Percentiles rank a stretch among this genome's conserved stretches.
phyloP scores from a whole-genome alignment of 2,888 invertebrate genomes.

The Isoperla grammatica region DNA sequence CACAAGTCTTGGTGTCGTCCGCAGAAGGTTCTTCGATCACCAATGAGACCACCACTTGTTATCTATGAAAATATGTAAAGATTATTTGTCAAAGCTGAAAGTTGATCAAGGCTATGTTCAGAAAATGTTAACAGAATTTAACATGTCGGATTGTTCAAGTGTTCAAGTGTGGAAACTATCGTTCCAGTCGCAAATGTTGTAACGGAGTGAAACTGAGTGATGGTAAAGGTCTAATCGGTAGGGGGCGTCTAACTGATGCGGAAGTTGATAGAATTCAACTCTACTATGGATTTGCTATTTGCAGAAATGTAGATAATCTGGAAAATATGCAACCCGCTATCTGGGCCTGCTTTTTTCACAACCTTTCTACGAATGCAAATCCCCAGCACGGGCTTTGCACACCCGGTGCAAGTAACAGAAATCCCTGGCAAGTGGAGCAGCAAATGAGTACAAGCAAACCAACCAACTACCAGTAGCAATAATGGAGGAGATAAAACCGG shows the following conservation, averaged over 20 bases:
- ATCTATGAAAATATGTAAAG: too few relatives aligned
- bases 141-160: too few relatives aligned
- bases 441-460: slow-evolving; percentile 17
- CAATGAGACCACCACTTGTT: too few relatives aligned
- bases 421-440: neutral
- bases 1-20: too few relatives aligned
- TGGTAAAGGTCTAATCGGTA: neutral
- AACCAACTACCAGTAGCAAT: slow-evolving; percentile 16
- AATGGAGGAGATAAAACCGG: slow-evolving; percentile 23
- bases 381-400: slow-evolving; percentile 19
- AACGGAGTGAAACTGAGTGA: too few relatives aligned
- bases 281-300: neutral
- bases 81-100: too few relatives aligned
- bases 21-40: too few relatives aligned
- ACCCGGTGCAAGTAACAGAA: slow-evolving; percentile 19
- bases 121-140: too few relatives aligned
- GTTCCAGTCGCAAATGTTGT: too few relatives aligned
- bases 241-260: neutral
- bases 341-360: slow-evolving; percentile 22
- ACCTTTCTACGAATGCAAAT: slow-evolving; percentile 19
- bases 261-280: neutral
- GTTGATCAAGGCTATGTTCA: too few relatives aligned
- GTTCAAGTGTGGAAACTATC: too few relatives aligned
- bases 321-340: slow-evolving; percentile 13
- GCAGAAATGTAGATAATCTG: neutral